Evolutionary conservation across 2,888 invertebrate genomes (phyloP).

Genomic region (Dastarcus helophoroides): DNA sequence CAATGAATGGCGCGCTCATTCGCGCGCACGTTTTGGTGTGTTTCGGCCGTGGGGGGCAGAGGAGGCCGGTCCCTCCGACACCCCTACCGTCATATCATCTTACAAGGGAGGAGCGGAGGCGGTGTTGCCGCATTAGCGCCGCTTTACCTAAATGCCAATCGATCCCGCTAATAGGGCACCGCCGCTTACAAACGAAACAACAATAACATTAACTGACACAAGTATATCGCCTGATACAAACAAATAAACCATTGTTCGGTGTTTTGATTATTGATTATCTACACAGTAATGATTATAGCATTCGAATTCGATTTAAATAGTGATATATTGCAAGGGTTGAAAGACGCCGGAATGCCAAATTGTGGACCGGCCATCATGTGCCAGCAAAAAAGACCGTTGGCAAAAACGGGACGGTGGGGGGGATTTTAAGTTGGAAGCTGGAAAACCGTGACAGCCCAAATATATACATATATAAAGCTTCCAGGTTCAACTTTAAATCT

Average conservation of each 20-base stretch:
- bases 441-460: too few species aligned
- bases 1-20: constrained; percentile 31
- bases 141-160: too few species aligned
- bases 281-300: constrained; percentile 38
- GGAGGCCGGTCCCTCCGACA: constrained; percentile 38
- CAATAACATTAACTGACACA: constrained; percentile 36
- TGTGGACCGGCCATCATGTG: constrained; percentile 32
- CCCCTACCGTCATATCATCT: too few species aligned
- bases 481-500: too few species aligned
- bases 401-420: too few species aligned
- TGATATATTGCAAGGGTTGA: constrained; percentile 33
- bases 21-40: constrained; percentile 27
- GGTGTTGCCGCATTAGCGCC: too few species aligned
- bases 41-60: constrained; percentile 27
- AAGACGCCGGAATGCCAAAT: constrained; percentile 24
- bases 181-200: constrained; percentile 28
- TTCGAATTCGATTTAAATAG: constrained; percentile 36
- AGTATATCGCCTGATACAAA: constrained; percentile 30
- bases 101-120: constrained; percentile 30
- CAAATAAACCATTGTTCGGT: constrained; percentile 33
- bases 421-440: too few species aligned
- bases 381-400: too few species aligned
- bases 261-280: constrained; percentile 40
- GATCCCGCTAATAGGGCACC: constrained; percentile 31
- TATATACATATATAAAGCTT: too few species aligned